Evolutionary conservation across 2,888 invertebrate species (phyloP).

Genomic region (Drosophila paranaensis): DNA sequence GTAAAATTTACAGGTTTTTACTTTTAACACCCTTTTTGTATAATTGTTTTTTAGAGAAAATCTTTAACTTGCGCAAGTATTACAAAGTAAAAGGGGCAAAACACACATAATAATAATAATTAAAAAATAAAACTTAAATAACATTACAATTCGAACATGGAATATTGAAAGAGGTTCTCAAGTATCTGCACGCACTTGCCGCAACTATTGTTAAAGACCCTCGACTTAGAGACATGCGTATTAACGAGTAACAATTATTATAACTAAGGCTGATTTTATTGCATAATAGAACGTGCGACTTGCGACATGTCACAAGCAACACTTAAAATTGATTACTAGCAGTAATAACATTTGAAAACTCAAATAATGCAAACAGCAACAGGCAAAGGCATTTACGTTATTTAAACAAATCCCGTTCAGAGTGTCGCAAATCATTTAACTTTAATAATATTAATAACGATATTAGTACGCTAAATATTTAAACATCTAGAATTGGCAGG

Average conservation of each 20-base stretch:
- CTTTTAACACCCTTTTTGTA: constrained; percentile 68
- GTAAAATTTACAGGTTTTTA: constrained; percentile 80
- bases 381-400: constrained; percentile 63
- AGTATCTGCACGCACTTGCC: constrained; percentile 37
- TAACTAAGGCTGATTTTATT: constrained; percentile 79
- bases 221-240: constrained; percentile 40
- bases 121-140: constrained; percentile 1
- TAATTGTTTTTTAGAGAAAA: constrained; percentile 71
- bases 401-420: constrained; percentile 24
- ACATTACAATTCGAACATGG: not conserved
- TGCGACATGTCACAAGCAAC: constrained; percentile 23
- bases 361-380: constrained; percentile 39
- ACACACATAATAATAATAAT: constrained; percentile 6
- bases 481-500: constrained; percentile 66
- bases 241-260: constrained; percentile 75
- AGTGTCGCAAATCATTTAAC: constrained; percentile 51
- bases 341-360: constrained; percentile 31
- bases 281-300: constrained; percentile 49
- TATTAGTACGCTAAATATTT: constrained; percentile 45
- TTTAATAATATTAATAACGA: constrained; percentile 16
- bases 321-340: constrained; percentile 40
- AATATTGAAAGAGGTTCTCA: constrained; percentile 66
- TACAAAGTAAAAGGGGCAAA: constrained; percentile 16
- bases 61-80: constrained; percentile 69
- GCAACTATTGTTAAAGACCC: constrained; percentile 31